Evolutionary conservation across 2,888 invertebrate species (phyloP), one percentile per base, ranked within the genome.

Genomic region (Cetonia aurata): DNA sequence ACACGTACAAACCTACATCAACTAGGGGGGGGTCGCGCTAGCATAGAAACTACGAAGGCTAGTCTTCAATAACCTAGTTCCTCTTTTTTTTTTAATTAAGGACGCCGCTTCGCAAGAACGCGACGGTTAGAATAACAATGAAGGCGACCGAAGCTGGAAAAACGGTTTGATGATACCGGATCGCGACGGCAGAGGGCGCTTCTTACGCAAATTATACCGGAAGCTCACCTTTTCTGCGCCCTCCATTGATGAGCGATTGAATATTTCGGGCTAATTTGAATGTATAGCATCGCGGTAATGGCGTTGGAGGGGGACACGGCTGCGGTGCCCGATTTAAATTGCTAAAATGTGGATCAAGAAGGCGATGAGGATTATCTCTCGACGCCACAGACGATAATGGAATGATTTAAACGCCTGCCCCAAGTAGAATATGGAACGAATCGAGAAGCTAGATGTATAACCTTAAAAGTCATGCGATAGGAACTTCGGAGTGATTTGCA

Each of bases 261-360:
- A 48, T 48, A 48, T 48, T 48, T 48, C 37, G 17, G 17, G 48
- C 3, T 48, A 48, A 48, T 48, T 48, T 48, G n/a, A 48, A 48
- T 48, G 48, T 48, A 10, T 48, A 48, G 17, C 6, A 13, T 48
- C 48, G 6, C 10, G 13, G 48, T 48, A 48, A 48, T 48, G 48
- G 48, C 10, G 44, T 2, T 44, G 44, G 44, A 10, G 13, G 12
- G 15, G 13, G 48, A 15, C 9, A 13, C 48, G 13, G n/a, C 13
- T 1, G 13, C 13, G 48, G 48, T 17, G 13, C 3, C n/a, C 48
- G 48, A 48, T 48, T 48, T 48, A n/a, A 48, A 48, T 48, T 48
- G 48, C 48, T 48, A 48, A 48, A 37, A 13, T 17, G 48, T 6
- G 48, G 48, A 48, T 48, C 48, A 12, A 37, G 48, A 48, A 13